Evolutionary conservation across 2,888 invertebrate species (phyloP).

Genomic region (Aphodius granarius): DNA sequence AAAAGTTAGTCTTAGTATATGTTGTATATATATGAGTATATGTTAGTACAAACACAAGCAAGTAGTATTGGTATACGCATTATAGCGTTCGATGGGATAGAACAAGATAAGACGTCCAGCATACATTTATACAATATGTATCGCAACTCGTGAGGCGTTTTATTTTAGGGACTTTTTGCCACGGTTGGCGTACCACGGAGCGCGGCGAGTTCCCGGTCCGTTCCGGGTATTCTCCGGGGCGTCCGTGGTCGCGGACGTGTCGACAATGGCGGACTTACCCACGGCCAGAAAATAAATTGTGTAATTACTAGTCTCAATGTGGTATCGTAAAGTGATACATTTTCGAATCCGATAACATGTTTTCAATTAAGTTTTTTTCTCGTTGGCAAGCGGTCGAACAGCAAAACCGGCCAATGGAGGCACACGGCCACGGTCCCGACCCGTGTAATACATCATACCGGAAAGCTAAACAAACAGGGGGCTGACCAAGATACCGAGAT

Average conservation of each 20-base stretch:
- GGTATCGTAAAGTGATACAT: slow-evolving; percentile 19
- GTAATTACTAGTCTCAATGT: slow-evolving; percentile 8
- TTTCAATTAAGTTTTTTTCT: slow-evolving; percentile 26
- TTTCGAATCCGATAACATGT: slow-evolving; percentile 24
- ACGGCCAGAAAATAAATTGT: slow-evolving; percentile 11
- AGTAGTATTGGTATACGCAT: not conserved
- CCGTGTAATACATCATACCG: slow-evolving; percentile 43
- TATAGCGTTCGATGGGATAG: not conserved
- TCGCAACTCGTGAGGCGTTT: not conserved
- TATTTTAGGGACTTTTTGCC: not conserved
- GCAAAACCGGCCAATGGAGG: slow-evolving; percentile 1
- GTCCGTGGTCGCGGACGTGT: no score
- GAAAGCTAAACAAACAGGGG: slow-evolving; percentile 49
- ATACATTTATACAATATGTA: not conserved
- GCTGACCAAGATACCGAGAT: slow-evolving; percentile 45
- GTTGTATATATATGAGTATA: no score
- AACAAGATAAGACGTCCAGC: not conserved
- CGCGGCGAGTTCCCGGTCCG: not conserved
- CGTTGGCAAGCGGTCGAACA: not conserved
- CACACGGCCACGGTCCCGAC: slow-evolving; percentile 1
- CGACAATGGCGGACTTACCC: not conserved
- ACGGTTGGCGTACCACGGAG: not conserved
- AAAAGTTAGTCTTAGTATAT: no score
- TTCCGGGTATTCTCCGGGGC: not conserved
- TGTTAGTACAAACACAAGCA: slow-evolving; percentile 2